Base-by-base conservation (phyloP, 1,140 invertebrate species). In the Drosophila ercepeae region DNA sequence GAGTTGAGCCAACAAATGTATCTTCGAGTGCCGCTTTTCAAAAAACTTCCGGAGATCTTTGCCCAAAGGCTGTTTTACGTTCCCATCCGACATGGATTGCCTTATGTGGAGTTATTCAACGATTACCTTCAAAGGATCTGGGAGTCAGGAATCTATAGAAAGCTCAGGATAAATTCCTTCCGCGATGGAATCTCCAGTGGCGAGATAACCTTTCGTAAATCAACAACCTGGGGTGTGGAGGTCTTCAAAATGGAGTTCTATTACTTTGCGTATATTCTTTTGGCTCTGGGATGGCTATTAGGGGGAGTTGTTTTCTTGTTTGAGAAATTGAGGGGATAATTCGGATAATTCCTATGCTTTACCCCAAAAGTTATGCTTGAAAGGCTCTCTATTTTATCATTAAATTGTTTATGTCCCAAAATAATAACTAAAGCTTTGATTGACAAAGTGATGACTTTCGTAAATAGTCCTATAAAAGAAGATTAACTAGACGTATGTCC, bases 231-330 rank as follows among this genome's bases (percentile, higher is more conserved):
- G 2, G 50, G 64, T 16, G 14, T 63, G 0, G 45, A 51, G 13
- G 29, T 72, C 1, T 64, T 73, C 1, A 51, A 73, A 6, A 73
- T 45, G 41, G 52, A 74, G 4, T 74, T 73, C 11, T 74, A 74
- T 52, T 65, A 39, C 11, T 74, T 64, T 41, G 21, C 59, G 0
- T 73, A 53, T 11, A 57, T 55, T 11, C 14, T 74, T 9, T 9
- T 74, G 16, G 23, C 19, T 0, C 0, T 74, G 0, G 71, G 69
- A 8, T 74, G 71, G 71, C 8, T 46, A 4, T 4, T 52, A 0
- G 21, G 69, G 6, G 9, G 27, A 7, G 5, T 74, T 4, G 45
- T 65, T 1, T 74, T 74, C 65, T 1, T 52, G 5, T 0, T 34
- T 0, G 69, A 72, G 21, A 42, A 3, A 9, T 5, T 29, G 0